Percentiles rank a stretch among this genome's conserved stretches.
phyloP scores from a whole-genome alignment of 2,888 invertebrate species.

The Epirrhoe tristata region DNA sequence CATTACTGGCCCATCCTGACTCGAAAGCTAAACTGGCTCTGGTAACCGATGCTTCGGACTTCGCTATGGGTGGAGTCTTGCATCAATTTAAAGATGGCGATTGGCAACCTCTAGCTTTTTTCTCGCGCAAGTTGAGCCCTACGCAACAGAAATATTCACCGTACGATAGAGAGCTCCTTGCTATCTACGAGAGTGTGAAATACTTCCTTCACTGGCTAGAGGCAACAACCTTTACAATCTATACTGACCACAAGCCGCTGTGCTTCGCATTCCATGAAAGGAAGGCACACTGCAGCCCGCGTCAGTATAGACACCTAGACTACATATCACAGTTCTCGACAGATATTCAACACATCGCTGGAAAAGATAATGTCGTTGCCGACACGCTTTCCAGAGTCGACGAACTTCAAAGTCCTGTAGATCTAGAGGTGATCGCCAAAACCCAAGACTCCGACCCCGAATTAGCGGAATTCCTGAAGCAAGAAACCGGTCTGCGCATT shows the following conservation, averaged over 20 bases:
- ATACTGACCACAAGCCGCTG: constrained; percentile 20
- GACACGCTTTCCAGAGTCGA: too few species aligned
- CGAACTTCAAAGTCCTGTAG: too few species aligned
- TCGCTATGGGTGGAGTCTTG: constrained; percentile 30
- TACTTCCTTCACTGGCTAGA: constrained; percentile 58
- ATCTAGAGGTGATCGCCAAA: too few species aligned
- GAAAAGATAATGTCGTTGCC: too few species aligned
- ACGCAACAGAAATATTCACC: constrained; percentile 45
- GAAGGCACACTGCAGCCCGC: not conserved
- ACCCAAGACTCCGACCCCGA: too few species aligned
- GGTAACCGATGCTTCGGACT: constrained; percentile 46
- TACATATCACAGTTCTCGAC: not conserved
- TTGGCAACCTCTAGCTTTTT: constrained; percentile 57
- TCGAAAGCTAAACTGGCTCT: constrained; percentile 50
- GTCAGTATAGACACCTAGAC: constrained; percentile 1
- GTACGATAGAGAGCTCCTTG: constrained; percentile 59
- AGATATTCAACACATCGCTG: too few species aligned
- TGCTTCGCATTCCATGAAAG: not conserved
- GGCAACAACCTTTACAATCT: constrained; percentile 51
- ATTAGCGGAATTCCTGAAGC: too few species aligned
- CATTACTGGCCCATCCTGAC: constrained; percentile 56
- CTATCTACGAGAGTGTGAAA: constrained; percentile 54
- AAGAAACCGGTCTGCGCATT: too few species aligned
- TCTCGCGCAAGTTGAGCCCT: constrained; percentile 52
- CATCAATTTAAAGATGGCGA: constrained; percentile 24